A percentile compares a stretch with the other conserved stretches of the same genome.
Conservation (phyloP, 2,113 vertebrate species). For the Coreoperca whiteheadi region DNA sequence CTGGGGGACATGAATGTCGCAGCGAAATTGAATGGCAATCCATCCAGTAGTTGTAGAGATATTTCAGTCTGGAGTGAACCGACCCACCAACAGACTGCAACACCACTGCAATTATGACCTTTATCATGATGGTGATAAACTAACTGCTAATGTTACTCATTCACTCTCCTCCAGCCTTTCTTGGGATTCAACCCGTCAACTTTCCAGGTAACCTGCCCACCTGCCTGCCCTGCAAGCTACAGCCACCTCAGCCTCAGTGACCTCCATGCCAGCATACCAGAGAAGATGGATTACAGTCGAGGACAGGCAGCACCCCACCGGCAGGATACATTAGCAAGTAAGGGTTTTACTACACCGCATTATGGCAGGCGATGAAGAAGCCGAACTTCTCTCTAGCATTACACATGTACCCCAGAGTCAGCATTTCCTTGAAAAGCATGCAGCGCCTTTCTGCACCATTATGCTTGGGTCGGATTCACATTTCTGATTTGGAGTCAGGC, state of each 20-base stretch:
- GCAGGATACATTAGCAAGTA: not conserved
- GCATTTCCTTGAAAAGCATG: constrained; percentile 1
- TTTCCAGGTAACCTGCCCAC: not conserved
- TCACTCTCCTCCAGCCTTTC: not conserved
- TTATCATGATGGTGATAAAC: not conserved
- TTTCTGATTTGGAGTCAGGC: constrained; percentile 19
- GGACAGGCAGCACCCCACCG: not conserved
- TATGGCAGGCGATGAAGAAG: not conserved
- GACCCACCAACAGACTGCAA: too few species aligned
- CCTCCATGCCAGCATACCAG: not conserved
- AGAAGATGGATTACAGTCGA: not conserved
- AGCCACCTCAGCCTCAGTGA: not conserved
- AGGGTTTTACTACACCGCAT: constrained; percentile 7
- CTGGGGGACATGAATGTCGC: too few species aligned
- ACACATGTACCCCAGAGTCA: constrained; percentile 14
- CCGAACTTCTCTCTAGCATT: not conserved
- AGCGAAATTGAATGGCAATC: too few species aligned
- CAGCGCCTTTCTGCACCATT: not conserved
- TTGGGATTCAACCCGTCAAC: not conserved
- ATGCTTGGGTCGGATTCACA: constrained; percentile 1
- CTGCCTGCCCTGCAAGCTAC: not conserved
- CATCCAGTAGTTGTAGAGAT: too few species aligned
- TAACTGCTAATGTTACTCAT: not conserved
- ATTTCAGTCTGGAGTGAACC: too few species aligned
- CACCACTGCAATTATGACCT: not conserved